Evolutionary conservation across 2,113 vertebrate genomes (phyloP).

Genomic region (Motacilla tschutschensis): DNA sequence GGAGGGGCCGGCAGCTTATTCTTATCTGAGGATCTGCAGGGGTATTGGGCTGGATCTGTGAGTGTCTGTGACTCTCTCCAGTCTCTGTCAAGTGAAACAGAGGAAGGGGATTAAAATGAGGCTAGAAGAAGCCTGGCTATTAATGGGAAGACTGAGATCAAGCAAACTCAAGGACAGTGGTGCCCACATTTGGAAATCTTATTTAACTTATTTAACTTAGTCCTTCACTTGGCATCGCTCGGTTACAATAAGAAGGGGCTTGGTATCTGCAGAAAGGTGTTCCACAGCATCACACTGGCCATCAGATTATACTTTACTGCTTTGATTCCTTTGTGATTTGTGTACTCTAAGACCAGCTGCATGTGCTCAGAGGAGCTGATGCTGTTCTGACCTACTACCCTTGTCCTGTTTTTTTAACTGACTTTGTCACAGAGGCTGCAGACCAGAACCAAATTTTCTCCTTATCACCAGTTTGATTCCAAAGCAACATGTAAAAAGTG

Average conservation of each 20-base stretch:
- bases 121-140: not conserved
- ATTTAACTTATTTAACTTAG: not conserved
- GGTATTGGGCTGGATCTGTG: not conserved
- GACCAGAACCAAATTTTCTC: not conserved
- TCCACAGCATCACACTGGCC: not conserved
- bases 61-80: constrained; percentile 53
- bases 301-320: not conserved
- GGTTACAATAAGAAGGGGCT: not conserved
- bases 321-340: not conserved
- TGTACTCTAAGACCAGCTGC: not conserved
- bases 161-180: not conserved
- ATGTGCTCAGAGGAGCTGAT: not conserved
- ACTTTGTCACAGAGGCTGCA: not conserved
- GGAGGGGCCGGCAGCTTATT: not conserved
- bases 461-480: not conserved
- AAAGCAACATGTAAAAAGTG: not conserved
- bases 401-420: not conserved
- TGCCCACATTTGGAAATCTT: not conserved
- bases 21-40: not conserved
- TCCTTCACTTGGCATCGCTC: not conserved
- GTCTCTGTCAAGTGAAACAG: constrained; percentile 26
- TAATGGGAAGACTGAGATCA: not conserved
- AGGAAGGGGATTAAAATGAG: not conserved
- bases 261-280: not conserved
- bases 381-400: not conserved